phyloP scores from a whole-genome alignment of 2,797 vertebrate species.

The Lindbergichthys nudifrons region DNA sequence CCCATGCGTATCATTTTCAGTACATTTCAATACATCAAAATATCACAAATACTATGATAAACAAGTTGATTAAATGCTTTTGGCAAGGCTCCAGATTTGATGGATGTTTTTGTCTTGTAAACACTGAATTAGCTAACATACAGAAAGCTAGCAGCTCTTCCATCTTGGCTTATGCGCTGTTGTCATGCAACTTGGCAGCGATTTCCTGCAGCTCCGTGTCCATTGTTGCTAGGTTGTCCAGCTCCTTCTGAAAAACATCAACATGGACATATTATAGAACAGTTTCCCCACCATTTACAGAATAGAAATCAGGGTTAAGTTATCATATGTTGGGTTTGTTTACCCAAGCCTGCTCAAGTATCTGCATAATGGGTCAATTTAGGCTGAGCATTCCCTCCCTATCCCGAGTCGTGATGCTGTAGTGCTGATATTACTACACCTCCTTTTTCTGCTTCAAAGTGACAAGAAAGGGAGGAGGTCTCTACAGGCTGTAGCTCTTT shows the following conservation, averaged over 20 bases:
- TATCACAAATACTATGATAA: slow-evolving; percentile 76
- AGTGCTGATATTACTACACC: slow-evolving; percentile 21
- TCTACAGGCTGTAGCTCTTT: slow-evolving; percentile 14
- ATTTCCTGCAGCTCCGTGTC: slow-evolving; percentile 94
- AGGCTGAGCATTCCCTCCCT: slow-evolving; percentile 15
- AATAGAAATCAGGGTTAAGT: not conserved
- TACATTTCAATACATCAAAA: slow-evolving; percentile 82
- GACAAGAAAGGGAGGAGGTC: slow-evolving; percentile 5
- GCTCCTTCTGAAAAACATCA: slow-evolving; percentile 81
- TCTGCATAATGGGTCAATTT: not conserved
- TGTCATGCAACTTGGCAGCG: slow-evolving; percentile 88
- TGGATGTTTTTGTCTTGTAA: slow-evolving; percentile 52
- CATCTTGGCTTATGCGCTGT: slow-evolving; percentile 71
- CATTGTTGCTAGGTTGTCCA: slow-evolving; percentile 92
- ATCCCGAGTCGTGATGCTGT: slow-evolving; percentile 5
- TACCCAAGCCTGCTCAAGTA: not conserved
- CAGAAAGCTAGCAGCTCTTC: slow-evolving; percentile 19
- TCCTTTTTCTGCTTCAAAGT: slow-evolving; percentile 18
- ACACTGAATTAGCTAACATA: slow-evolving; percentile 63
- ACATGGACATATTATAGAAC: not conserved
- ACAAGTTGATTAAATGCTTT: slow-evolving; percentile 47
- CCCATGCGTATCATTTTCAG: slow-evolving; percentile 86
- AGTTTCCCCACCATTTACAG: not conserved
- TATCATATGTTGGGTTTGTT: not conserved
- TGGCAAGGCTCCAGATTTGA: slow-evolving; percentile 57